Base-by-base conservation (phyloP, 1,140 invertebrate genomes). In the Cydia pomonella region DNA sequence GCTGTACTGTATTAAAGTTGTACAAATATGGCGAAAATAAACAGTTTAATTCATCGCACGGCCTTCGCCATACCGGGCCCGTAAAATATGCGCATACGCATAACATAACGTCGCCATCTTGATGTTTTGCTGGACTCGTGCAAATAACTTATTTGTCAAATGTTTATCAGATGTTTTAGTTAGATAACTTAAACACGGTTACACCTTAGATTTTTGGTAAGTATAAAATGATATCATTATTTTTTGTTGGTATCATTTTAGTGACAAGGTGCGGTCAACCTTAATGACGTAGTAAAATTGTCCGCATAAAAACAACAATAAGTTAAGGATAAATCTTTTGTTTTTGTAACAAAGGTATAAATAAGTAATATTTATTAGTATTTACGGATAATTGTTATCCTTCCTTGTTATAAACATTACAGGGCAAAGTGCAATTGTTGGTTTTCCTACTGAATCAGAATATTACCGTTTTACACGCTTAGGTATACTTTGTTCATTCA, bases 1-100 rank as follows among this genome's bases (percentile, higher is more conserved):
- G 29, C n/a, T n/a, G 16, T 69, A 69, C 2, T 3, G 7, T 69
- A 18, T 18, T 66, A 13, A 66, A 38, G 12, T 38, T 69, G 64
- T 33, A 69, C 33, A 69, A 69, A 69, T 33, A 69, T 69, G 64
- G 64, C 64, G 10, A 69, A 18, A 69, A 69, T 33, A 69, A 63
- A 69, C 27, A 33, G n/a, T 69, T 33, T 33, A 41, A 69, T 33
- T 27, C 63, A 33, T 69, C n/a, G 29, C 47, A 5, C 10, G 27
- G n/a, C 29, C 64, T 33, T 69, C 64, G 64, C 64, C 29, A 69
- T 33, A 18, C 29, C 18, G 63, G 25, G 33, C 27, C 7, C 18
- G 29, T 18, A 38, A 69, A 69, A 66, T 66, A 66, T 66, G 63
- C 63, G 63, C 63, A 66, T 66, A 59, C 18, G 41, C 53, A 23